These are phyloP conservation scores for Blomia tropicalis DNA, from an alignment of 2,888 invertebrate species.

Conservation along the genomic window DNA sequence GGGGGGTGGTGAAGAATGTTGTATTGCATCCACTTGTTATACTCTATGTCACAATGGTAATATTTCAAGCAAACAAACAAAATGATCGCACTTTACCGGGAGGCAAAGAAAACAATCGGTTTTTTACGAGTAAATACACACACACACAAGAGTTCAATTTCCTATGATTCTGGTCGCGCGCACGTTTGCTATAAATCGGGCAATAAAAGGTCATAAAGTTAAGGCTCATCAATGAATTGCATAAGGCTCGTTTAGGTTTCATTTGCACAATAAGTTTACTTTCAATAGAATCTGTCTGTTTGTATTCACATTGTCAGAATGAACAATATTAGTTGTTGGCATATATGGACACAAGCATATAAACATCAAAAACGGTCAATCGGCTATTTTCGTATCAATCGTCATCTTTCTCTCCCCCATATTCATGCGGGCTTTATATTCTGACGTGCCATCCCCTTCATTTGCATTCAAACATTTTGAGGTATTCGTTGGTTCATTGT, in stretches of 20 bases:
- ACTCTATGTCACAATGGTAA: too few relatives aligned
- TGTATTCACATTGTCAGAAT: not conserved
- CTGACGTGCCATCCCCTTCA: not conserved
- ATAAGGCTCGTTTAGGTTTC: conserved; percentile 11
- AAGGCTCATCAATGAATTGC: conserved; percentile 14
- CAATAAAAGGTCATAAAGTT: conserved; percentile 6
- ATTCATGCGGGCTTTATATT: conserved; percentile 2
- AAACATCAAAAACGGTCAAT: too few relatives aligned
- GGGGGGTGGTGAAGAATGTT: too few relatives aligned
- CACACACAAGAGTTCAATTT: not conserved
- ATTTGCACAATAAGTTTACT: conserved; percentile 7
- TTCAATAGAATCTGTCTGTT: not conserved
- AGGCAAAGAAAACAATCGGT: conserved; percentile 7
- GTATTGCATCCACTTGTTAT: too few relatives aligned
- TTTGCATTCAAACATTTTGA: not conserved
- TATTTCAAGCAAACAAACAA: not conserved
- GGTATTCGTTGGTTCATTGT: too few relatives aligned
- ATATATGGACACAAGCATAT: conserved; percentile 15
- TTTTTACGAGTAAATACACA: conserved; percentile 8
- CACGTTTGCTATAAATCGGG: conserved; percentile 13
- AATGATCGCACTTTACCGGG: conserved; percentile 8
- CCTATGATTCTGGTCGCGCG: not conserved
- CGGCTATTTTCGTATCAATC: conserved; percentile 11
- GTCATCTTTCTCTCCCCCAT: too few relatives aligned
- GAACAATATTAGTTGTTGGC: not conserved